Conservation (phyloP, 2,797 vertebrate species). For the Hypotaenidia okinawae region DNA sequence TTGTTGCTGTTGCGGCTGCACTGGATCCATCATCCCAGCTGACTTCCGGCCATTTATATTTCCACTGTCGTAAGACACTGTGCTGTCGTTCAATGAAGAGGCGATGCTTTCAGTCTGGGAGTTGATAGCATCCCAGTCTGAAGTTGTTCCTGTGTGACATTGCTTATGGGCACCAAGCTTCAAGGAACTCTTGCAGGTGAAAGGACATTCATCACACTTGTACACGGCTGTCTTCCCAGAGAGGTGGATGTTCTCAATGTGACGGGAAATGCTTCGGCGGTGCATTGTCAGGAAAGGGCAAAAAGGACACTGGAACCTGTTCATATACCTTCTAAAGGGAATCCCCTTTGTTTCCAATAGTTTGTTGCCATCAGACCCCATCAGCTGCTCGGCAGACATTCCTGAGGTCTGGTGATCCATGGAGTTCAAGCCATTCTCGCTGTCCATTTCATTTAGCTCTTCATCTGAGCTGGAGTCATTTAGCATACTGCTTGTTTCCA, state of each 20-base stretch:
- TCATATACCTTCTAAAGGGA: conserved; percentile 95
- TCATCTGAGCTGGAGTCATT: conserved; percentile 97
- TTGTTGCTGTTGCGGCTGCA: conserved; percentile 72
- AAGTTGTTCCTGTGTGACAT: conserved; percentile 83
- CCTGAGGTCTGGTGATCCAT: conserved; percentile 86
- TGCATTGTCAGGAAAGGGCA: conserved; percentile 98
- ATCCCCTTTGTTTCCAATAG: conserved; percentile 97
- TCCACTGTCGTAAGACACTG: conserved; percentile 84
- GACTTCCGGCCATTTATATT: conserved; percentile 90
- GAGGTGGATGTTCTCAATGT: conserved; percentile 98
- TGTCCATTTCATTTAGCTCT: conserved; percentile 91
- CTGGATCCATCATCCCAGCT: conserved; percentile 79
- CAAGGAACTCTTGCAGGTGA: conserved; percentile 94
- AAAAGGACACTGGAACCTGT: conserved; percentile 97
- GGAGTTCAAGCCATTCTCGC: conserved; percentile 88
- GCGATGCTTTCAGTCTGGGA: conserved; percentile 87
- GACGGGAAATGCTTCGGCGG: conserved; percentile 94
- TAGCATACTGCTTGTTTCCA: conserved; percentile 86
- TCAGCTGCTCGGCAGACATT: conserved; percentile 89
- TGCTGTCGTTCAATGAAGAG: conserved; percentile 82
- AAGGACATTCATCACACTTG: conserved; percentile 96
- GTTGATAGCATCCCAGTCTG: conserved; percentile 91
- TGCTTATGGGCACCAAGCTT: conserved; percentile 93
- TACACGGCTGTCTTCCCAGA: conserved; percentile 96
- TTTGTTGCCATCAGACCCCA: conserved; percentile 95